Conservation (phyloP, 2,113 vertebrate species). For the Sula dactylatra region DNA sequence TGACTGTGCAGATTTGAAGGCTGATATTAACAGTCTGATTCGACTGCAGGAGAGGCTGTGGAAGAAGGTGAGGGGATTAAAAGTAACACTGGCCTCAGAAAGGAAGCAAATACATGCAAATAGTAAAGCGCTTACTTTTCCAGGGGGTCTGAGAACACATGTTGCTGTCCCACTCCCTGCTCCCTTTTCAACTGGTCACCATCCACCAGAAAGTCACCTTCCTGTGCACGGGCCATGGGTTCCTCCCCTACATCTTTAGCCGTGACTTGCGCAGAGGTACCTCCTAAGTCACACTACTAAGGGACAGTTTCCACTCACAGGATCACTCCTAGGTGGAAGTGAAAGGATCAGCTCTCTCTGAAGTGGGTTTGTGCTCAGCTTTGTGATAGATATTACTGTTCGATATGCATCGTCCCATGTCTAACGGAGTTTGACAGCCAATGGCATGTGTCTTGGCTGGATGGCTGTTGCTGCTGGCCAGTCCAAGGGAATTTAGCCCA, state of each 20-base stretch:
- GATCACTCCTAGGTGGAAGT: background rate
- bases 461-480: background rate
- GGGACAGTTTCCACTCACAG: background rate
- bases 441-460: background rate
- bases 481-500: background rate
- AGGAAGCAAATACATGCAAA: background rate
- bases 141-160: background rate
- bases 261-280: background rate
- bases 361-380: background rate
- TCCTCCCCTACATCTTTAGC: background rate
- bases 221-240: background rate
- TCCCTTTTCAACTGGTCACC: background rate
- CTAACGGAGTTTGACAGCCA: background rate
- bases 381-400: background rate
- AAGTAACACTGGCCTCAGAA: background rate
- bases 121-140: background rate
- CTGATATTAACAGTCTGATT: background rate
- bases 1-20: background rate
- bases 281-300: background rate
- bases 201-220: background rate
- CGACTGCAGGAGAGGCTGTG: background rate
- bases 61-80: background rate
- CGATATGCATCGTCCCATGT: background rate
- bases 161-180: background rate
- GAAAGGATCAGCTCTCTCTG: background rate